Evolutionary conservation across 2,113 vertebrate genomes (phyloP), one percentile per base, ranked within the genome.

Genomic region (Lagopus leucura): DNA sequence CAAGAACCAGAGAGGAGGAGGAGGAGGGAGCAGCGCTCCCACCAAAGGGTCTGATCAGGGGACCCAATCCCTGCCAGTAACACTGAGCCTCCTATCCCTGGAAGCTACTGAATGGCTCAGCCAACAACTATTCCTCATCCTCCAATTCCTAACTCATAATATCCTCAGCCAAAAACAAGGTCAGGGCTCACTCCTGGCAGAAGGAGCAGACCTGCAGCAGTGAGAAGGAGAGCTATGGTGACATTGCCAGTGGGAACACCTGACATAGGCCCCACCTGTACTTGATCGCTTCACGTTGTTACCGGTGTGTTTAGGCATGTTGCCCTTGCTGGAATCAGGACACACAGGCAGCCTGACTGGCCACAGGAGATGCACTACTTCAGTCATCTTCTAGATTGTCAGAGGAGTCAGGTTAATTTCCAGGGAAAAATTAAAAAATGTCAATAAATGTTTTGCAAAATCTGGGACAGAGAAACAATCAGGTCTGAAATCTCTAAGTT

Each of bases 291-390:
- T 42, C 42, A 38, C 21, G 5, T 11, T 1, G 1, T 18, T 50
- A 32, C 48, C 32, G 4, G 1, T n/a, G 4, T 5, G 73, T 10
- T 7, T 57, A 58, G 63, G 54, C 17, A 65, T 22, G 24, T 40
- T 80, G 38, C 24, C 32, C 32, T 40, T 36, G 61, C 45, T 20
- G 60, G 32, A 57, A 47, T 43, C 14, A 40, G 22, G 57, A 66
- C 66, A n/a, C 11, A 20, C 0, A 2, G 57, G 15, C 28, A 79
- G 12, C 1, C 10, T 13, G 1, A 19, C 55, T 58, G 55, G 52
- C 57, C 72, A 50, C 28, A 71, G 34, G 47, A 93, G 85, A 38
- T 13, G 71, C 43, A 45, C 11, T 4, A 11, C 14, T 79, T 88
- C 2, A 4, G 17, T 55, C 1, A 3, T 30, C 58, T 82, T 5